Conservation (phyloP, 2,888 invertebrate genomes). For the Gari tellinella region DNA sequence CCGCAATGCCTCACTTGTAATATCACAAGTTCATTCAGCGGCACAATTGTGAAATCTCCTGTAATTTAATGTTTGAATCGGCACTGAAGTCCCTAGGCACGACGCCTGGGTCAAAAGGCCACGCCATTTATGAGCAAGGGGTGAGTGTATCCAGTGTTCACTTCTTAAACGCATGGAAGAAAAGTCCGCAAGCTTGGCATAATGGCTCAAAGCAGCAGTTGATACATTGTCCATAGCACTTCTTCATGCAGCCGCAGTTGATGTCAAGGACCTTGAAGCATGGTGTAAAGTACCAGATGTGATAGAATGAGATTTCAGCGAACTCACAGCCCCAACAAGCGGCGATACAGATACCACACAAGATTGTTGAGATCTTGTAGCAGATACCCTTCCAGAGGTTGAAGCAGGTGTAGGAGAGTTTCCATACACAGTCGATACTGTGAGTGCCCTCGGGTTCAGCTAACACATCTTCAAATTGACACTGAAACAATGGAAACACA, state of each 20-base stretch:
- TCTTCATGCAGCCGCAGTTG: conserved; percentile 82
- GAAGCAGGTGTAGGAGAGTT: conserved; percentile 88
- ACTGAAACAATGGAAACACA: conserved; percentile 67
- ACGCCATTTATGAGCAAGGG: neutral
- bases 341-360: conserved; percentile 89
- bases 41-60: too few relatives aligned
- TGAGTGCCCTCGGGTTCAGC: conserved; percentile 72
- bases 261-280: conserved; percentile 88
- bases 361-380: conserved; percentile 88
- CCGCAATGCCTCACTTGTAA: too few relatives aligned
- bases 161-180: conserved; percentile 65
- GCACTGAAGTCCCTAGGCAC: too few relatives aligned
- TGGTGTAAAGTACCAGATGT: conserved; percentile 91
- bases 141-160: neutral
- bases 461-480: conserved; percentile 74
- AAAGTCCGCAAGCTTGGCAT: conserved; percentile 65
- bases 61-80: too few relatives aligned
- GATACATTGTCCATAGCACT: conserved; percentile 85
- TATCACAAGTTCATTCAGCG: too few relatives aligned
- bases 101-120: too few relatives aligned
- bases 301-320: conserved; percentile 86
- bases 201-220: conserved; percentile 83
- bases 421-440: conserved; percentile 89
- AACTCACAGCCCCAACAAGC: conserved; percentile 85
- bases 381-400: conserved; percentile 88